Evolutionary conservation across 2,113 vertebrate species (phyloP).

Genomic region (Scolopax mira): DNA sequence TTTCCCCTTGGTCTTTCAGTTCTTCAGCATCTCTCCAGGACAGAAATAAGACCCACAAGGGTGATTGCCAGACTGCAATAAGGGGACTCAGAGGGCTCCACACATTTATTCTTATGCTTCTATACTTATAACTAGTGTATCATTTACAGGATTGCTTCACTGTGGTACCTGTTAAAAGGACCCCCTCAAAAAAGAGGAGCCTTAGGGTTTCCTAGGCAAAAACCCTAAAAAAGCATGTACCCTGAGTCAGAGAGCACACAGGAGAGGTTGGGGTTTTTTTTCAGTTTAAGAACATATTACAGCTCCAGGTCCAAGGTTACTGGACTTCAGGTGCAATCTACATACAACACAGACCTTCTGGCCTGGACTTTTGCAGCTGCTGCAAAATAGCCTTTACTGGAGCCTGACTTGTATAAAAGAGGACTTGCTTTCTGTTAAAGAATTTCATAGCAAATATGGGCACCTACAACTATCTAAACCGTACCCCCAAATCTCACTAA

Average conservation of each 20-base stretch:
- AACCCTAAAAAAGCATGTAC: fast-evolving
- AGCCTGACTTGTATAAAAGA: neutral
- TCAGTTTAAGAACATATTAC: neutral
- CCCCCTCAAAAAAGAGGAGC: fast-evolving
- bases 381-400: neutral
- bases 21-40: neutral
- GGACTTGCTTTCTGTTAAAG: neutral
- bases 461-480: neutral
- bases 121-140: fast-evolving
- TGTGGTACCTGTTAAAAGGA: neutral
- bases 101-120: neutral
- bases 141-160: neutral
- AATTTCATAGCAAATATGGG: neutral
- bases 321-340: neutral
- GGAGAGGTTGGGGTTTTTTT: too few species aligned
- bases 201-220: neutral
- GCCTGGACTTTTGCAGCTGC: neutral
- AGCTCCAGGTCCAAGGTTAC: neutral
- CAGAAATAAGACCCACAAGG: neutral
- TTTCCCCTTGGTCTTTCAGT: neutral
- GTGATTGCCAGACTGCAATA: neutral
- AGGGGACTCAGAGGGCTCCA: neutral
- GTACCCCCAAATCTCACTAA: neutral
- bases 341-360: neutral
- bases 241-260: neutral